Base-by-base conservation (phyloP, 1,140 invertebrate species). In the Caerostris extrusa region DNA sequence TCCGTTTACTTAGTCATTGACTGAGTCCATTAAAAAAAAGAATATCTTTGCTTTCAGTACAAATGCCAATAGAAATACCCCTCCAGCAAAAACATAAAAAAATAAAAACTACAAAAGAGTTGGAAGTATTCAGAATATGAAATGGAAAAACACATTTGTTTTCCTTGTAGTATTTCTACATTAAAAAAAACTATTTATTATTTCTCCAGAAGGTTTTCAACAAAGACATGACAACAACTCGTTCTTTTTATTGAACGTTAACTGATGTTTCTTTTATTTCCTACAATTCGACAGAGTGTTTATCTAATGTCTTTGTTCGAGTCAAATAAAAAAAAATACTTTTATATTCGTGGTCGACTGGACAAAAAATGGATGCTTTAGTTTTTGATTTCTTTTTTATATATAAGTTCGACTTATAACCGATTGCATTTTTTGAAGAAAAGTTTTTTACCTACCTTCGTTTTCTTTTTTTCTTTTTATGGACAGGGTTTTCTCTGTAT, bases 221-320 rank as follows among this genome's bases (percentile, higher is more conserved):
- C 34, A 60, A 87, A 87, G 57, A 87, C 83, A 86, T n/a, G 5
- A 50, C 7, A 19, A 8, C 5, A 87, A 34, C 34, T 34, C 12
- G 7, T 19, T 87, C 34, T 87, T 57, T n/a, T 87, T 86, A 77
- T 77, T 77, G 69, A 77, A 77, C 8, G 69, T 77, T 77, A 50
- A 8, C 34, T 34, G 69, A n/a, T 61, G 55, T 87, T 34, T 64
- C 0, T 87, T 10, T 87, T 64, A 34, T 58, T 87, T 87, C 34
- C 8, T 34, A 50, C 34, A 50, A 77, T 77, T 77, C 34, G 34
- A 34, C 69, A 34, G 19, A 77, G 69, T 77, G 69, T 77, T 77
- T 77, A 77, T 77, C 69, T 77, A 77, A 77, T 77, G 69, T 50
- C 69, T 8, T 77, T 10, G 6, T 34, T 77, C 69, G 0, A 53